Percentiles rank a stretch among this genome's conserved stretches.
Conservation (phyloP, 2,797 vertebrate species). For the Phrynocephalus vlangalii region DNA sequence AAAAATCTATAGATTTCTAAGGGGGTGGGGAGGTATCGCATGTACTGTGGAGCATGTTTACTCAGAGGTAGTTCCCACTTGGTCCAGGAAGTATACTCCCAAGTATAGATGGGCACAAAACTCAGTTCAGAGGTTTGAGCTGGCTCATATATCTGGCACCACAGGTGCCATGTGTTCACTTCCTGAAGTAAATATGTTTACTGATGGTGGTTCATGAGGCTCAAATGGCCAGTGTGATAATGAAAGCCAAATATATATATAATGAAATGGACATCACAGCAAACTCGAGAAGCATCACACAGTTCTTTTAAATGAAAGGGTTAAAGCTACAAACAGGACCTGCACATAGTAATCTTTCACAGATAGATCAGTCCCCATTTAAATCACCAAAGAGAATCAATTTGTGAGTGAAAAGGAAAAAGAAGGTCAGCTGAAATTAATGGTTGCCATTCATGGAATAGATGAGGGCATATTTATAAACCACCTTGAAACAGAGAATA, state of each 20-base stretch:
- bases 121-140: no score
- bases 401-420: neutral
- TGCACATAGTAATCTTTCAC: neutral
- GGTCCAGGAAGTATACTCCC: neutral
- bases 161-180: neutral
- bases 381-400: neutral
- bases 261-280: neutral
- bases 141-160: no score
- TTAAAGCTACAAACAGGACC: neutral
- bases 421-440: neutral
- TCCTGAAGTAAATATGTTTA: neutral
- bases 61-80: neutral
- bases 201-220: no score
- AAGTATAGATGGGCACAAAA: no score
- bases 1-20: neutral
- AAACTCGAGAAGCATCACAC: neutral
- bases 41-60: neutral
- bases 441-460: no score
- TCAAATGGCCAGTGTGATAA: neutral
- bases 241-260: neutral
- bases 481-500: neutral
- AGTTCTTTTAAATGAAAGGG: neutral
- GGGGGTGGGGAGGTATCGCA: neutral
- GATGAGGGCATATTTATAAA: neutral
- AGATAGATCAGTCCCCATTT: neutral